Percentiles rank a stretch among this genome's conserved stretches.
These are phyloP conservation scores for Danaus melanippus DNA, from an alignment of 1,140 invertebrate genomes.

Conservation along the genomic window DNA sequence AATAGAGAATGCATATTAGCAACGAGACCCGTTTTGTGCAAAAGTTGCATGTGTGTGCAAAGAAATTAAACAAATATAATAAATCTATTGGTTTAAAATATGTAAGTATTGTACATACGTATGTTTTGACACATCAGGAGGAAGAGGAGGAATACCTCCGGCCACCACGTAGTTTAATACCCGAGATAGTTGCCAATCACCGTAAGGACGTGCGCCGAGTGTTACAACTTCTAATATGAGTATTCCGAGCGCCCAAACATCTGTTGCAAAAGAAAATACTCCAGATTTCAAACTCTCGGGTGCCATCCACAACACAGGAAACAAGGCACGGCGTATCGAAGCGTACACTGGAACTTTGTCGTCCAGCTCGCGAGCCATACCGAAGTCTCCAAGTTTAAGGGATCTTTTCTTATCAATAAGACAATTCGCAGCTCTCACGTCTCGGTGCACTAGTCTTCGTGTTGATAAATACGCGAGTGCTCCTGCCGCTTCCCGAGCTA, in stretches of 20 bases:
- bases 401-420: slow-evolving; percentile 84
- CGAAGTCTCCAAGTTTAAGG: slow-evolving; percentile 94
- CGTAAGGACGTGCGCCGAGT: slow-evolving; percentile 91
- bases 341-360: slow-evolving; percentile 65
- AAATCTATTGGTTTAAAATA: no score
- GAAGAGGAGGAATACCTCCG: slow-evolving; percentile 81
- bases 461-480: slow-evolving; percentile 86
- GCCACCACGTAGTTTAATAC: slow-evolving; percentile 72
- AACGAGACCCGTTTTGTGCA: no score
- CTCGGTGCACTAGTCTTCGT: slow-evolving; percentile 87
- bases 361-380: slow-evolving; percentile 89
- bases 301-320: slow-evolving; percentile 95
- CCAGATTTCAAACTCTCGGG: slow-evolving; percentile 84
- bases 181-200: slow-evolving; percentile 84
- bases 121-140: slow-evolving; percentile 81
- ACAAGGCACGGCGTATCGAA: slow-evolving; percentile 77
- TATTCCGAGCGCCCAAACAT: slow-evolving; percentile 90
- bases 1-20: no score
- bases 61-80: no score
- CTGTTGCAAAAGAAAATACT: slow-evolving; percentile 84
- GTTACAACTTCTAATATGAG: slow-evolving; percentile 88
- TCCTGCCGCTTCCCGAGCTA: slow-evolving; percentile 89
- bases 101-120: slow-evolving; percentile 75
- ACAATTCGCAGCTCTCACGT: slow-evolving; percentile 91
- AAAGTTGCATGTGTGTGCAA: no score